Conservation (phyloP, 2,888 invertebrate species). For the Argyra leucocephala region DNA sequence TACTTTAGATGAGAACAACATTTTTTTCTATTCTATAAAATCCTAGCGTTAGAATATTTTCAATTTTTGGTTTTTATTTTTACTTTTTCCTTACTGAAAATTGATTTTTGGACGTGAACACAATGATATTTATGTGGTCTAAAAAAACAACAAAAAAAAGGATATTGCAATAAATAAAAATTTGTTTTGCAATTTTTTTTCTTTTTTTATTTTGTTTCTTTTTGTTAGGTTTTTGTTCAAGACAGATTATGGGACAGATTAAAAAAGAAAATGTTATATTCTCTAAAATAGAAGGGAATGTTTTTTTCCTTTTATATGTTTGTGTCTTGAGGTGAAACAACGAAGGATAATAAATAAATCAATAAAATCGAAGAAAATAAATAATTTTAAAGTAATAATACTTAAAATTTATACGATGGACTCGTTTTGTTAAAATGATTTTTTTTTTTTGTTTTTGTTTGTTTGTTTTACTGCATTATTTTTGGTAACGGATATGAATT, state of each 20-base stretch:
- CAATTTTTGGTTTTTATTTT: background rate
- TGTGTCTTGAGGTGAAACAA: too few species aligned
- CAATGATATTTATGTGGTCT: background rate
- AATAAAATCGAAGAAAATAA: too few species aligned
- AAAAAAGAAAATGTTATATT: background rate
- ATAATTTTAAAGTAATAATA: too few species aligned
- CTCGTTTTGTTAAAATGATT: too few species aligned
- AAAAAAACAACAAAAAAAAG: background rate
- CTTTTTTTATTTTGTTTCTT: background rate
- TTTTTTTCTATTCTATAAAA: background rate
- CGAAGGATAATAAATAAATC: too few species aligned
- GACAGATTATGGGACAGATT: background rate
- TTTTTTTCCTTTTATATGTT: too few species aligned
- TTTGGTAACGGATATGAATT: too few species aligned
- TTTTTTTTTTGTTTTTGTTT: too few species aligned
- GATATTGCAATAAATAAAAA: background rate
- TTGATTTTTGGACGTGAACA: background rate
- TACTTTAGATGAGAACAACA: background rate
- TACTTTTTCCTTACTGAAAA: background rate
- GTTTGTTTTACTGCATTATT: too few species aligned
- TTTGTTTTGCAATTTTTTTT: background rate
- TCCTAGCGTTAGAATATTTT: too few species aligned
- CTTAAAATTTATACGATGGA: too few species aligned
- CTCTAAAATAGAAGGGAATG: background rate
- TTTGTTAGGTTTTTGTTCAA: background rate